Evolutionary conservation across 1,140 invertebrate species (phyloP).

Genomic region (Teleogryllus occipitalis): DNA sequence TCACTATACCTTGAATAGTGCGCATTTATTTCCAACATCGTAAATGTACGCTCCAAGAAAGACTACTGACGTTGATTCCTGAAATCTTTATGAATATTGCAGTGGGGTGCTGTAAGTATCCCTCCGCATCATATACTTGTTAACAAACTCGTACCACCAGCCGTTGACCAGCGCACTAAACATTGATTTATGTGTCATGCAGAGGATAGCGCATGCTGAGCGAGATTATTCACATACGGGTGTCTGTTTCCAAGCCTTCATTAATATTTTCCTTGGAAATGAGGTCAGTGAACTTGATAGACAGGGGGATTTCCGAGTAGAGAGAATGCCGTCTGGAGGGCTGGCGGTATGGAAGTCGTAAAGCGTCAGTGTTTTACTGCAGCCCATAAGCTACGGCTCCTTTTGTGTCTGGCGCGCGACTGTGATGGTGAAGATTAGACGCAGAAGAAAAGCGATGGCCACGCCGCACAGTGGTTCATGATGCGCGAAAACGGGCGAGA

Average conservation of each 20-base stretch:
- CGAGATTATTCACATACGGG: background rate
- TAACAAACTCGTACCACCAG: background rate
- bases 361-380: background rate
- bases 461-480: no score
- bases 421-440: no score
- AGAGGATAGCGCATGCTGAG: background rate
- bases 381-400: background rate
- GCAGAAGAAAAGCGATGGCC: no score
- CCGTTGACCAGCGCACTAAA: background rate
- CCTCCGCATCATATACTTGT: background rate
- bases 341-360: background rate
- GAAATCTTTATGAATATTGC: constrained; percentile 5
- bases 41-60: background rate
- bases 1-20: no score
- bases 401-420: background rate
- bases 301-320: background rate
- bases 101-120: background rate
- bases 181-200: background rate
- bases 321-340: background rate
- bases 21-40: background rate
- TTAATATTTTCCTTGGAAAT: background rate
- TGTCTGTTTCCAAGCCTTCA: background rate
- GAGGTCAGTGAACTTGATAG: background rate
- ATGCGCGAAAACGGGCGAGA: no score
- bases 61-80: background rate